Conservation (phyloP, 2,797 vertebrate genomes). For the Poeciliopsis presidionis region DNA sequence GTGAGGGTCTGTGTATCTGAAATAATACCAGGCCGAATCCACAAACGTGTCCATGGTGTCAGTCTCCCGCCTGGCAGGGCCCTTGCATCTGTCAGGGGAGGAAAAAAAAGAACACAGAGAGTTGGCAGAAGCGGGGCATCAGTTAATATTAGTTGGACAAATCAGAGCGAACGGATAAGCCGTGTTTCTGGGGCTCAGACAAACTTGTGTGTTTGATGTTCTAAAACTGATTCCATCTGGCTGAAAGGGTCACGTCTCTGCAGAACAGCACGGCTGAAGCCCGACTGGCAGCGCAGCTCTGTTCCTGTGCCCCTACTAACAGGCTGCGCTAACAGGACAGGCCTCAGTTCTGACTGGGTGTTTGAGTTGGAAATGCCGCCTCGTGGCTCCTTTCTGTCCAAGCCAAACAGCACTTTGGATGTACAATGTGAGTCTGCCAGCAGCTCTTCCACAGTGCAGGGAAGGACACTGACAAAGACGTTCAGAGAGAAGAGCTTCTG, state of each 20-base stretch:
- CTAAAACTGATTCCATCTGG: constrained; percentile 65
- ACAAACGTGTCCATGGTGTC: constrained; percentile 99
- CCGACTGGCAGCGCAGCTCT: constrained; percentile 59
- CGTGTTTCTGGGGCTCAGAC: constrained; percentile 44
- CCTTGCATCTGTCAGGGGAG: constrained; percentile 83
- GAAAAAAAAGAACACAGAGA: constrained; percentile 13
- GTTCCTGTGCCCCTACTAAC: constrained; percentile 65
- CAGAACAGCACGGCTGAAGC: constrained; percentile 58
- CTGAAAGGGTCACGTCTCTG: constrained; percentile 60
- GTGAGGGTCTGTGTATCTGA: constrained; percentile 92
- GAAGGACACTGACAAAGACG: constrained; percentile 46
- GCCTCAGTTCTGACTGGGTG: constrained; percentile 51
- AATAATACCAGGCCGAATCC: constrained; percentile 97
- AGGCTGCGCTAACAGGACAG: constrained; percentile 75
- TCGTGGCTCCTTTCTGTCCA: constrained; percentile 41
- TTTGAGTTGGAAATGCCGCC: constrained; percentile 75
- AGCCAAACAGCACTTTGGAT: constrained; percentile 65
- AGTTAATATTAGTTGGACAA: constrained; percentile 49
- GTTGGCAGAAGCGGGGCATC: constrained; percentile 26
- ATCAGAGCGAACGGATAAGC: constrained; percentile 44
- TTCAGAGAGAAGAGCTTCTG: constrained; percentile 2
- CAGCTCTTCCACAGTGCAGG: constrained; percentile 34
- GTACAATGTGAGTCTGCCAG: constrained; percentile 44
- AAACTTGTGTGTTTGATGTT: constrained; percentile 36
- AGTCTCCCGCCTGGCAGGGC: constrained; percentile 87